phyloP scores from a whole-genome alignment of 2,797 vertebrate species.

The Ataeniobius toweri region DNA sequence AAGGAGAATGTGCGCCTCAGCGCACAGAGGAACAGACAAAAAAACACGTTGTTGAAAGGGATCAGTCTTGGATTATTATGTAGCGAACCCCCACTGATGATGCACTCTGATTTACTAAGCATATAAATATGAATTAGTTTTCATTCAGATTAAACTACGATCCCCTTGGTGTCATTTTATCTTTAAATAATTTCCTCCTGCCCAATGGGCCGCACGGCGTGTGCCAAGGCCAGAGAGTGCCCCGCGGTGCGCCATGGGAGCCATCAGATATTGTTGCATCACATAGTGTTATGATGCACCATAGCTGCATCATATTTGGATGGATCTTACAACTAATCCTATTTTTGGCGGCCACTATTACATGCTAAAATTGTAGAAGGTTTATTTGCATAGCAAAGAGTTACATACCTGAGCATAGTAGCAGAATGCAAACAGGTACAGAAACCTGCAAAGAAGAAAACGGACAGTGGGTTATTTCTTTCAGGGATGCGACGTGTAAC shows the following conservation, averaged over 20 bases:
- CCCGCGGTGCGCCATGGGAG: conserved; percentile 70
- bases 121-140: not conserved
- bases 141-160: not conserved
- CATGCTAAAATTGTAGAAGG: no score
- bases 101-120: not conserved
- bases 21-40: not conserved
- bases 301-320: not conserved
- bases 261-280: conserved; percentile 66
- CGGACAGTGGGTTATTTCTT: not conserved
- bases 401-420: conserved; percentile 93
- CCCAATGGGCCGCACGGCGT: conserved; percentile 54
- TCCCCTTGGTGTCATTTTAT: conserved; percentile 47
- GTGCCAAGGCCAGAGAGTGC: conserved; percentile 77
- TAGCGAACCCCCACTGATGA: not conserved
- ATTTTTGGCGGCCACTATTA: not conserved
- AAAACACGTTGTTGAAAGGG: not conserved
- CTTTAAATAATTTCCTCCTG: conserved; percentile 38
- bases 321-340: not conserved
- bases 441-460: conserved; percentile 81
- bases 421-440: conserved; percentile 93
- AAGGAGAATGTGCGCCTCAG: conserved; percentile 34
- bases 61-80: not conserved
- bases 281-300: conserved; percentile 29
- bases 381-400: not conserved
- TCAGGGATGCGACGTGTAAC: not conserved